Conservation (phyloP, 2,888 invertebrate species). For the Aspidapion aeneum region DNA sequence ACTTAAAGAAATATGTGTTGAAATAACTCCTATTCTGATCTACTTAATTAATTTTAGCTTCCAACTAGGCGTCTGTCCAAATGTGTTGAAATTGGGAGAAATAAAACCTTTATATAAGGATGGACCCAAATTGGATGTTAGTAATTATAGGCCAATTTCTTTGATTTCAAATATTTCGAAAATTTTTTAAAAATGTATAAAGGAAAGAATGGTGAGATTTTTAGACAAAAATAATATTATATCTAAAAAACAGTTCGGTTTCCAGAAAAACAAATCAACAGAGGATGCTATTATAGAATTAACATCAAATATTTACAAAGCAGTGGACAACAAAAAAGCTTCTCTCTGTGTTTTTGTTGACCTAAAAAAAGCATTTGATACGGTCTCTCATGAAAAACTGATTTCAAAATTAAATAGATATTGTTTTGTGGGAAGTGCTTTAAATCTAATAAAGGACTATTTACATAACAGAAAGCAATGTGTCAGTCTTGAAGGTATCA, state of each 20-base stretch:
- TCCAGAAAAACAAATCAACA: conserved; percentile 3
- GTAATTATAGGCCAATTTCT: conserved; percentile 1
- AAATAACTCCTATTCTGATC: background rate
- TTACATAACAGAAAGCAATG: conserved; percentile 8
- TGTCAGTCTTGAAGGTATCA: conserved; percentile 1
- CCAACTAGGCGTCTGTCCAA: background rate
- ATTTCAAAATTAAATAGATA: no score
- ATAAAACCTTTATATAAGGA: no score
- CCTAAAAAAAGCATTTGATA: background rate
- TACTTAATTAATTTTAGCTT: conserved; percentile 1
- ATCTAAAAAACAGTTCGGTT: background rate
- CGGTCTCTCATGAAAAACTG: background rate
- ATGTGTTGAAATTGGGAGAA: background rate
- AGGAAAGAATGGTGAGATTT: background rate
- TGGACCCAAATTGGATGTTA: no score
- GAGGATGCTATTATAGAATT: conserved; percentile 1
- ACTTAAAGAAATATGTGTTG: background rate
- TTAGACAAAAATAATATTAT: background rate
- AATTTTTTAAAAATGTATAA: conserved; percentile 6
- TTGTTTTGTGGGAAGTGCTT: no score
- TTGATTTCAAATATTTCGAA: background rate
- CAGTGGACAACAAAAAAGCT: conserved; percentile 1
- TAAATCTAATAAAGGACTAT: conserved; percentile 11
- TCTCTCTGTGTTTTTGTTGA: conserved; percentile 2
- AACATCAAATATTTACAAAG: conserved; percentile 1